These are phyloP conservation scores for Mola mola DNA, from an alignment of 2,113 vertebrate genomes.

Conservation along the genomic window DNA sequence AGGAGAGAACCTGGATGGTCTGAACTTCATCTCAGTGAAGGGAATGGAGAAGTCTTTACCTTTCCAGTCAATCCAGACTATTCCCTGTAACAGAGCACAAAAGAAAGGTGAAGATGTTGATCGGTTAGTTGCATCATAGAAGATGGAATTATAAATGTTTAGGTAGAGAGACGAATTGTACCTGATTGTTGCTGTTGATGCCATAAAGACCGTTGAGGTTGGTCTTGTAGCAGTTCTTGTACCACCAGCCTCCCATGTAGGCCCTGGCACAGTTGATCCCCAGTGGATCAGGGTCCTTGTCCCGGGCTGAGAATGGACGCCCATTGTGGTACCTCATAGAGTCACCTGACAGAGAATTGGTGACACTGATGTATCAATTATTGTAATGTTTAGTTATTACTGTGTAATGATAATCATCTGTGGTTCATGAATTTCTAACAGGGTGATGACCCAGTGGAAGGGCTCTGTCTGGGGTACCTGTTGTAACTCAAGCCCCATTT, in stretches of 20 bases:
- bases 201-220: conserved; percentile 92
- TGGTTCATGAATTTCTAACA: not conserved
- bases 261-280: conserved; percentile 87
- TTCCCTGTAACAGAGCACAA: conserved; percentile 79
- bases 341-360: conserved; percentile 80
- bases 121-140: not conserved
- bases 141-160: not conserved
- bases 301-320: conserved; percentile 88
- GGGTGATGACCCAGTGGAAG: not conserved
- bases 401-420: not conserved
- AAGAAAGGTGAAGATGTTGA: not conserved
- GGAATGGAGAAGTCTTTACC: conserved; percentile 91
- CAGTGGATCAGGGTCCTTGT: conserved; percentile 84
- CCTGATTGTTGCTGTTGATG: conserved; percentile 88
- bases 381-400: too few relatives aligned
- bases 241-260: conserved; percentile 95
- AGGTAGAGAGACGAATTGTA: conserved; percentile 39
- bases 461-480: too few relatives aligned
- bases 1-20: conserved; percentile 81
- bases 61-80: conserved; percentile 96
- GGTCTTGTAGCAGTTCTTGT: conserved; percentile 92
- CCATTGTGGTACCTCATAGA: conserved; percentile 91
- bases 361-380: not conserved
- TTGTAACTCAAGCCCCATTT: too few relatives aligned
- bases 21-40: conserved; percentile 95